A percentile compares a stretch with the other conserved stretches of the same genome.
phyloP scores from a whole-genome alignment of 2,797 vertebrate species.

The Bradypodion pumilum region DNA sequence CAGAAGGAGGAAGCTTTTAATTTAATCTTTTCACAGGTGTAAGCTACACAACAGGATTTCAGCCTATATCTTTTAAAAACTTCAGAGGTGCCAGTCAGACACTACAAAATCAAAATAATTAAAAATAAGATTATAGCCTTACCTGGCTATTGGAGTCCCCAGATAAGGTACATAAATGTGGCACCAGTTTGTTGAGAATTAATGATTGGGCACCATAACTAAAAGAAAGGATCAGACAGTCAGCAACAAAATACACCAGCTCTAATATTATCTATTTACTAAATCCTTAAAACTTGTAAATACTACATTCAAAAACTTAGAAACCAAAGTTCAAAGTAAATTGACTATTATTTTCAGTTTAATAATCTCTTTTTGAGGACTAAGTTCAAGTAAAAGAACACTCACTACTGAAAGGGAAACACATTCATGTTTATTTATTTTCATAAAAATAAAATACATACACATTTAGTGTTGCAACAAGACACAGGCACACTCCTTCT shows the following conservation, averaged over 20 bases:
- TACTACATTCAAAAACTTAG: constrained; percentile 5
- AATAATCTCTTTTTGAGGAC: neutral
- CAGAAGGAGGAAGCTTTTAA: no score
- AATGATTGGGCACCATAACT: constrained; percentile 88
- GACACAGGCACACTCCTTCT: constrained; percentile 92
- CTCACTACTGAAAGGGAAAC: constrained; percentile 28
- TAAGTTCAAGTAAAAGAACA: constrained; percentile 28
- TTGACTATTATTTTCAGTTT: neutral
- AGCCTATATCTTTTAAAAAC: neutral
- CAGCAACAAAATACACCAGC: neutral
- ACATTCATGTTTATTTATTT: neutral
- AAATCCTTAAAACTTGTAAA: neutral
- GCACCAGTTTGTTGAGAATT: constrained; percentile 92
- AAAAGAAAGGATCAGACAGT: neutral
- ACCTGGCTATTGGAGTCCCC: constrained; percentile 97
- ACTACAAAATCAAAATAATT: neutral
- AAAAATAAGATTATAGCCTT: constrained; percentile 38
- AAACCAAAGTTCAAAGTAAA: neutral
- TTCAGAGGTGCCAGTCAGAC: neutral
- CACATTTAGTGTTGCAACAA: constrained; percentile 89
- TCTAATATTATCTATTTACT: neutral
- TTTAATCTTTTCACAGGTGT: no score
- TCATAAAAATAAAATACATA: constrained; percentile 80
- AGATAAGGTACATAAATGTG: constrained; percentile 86
- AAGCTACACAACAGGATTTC: neutral